phyloP scores from a whole-genome alignment of 1,140 invertebrate species.

The Polyergus mexicanus region DNA sequence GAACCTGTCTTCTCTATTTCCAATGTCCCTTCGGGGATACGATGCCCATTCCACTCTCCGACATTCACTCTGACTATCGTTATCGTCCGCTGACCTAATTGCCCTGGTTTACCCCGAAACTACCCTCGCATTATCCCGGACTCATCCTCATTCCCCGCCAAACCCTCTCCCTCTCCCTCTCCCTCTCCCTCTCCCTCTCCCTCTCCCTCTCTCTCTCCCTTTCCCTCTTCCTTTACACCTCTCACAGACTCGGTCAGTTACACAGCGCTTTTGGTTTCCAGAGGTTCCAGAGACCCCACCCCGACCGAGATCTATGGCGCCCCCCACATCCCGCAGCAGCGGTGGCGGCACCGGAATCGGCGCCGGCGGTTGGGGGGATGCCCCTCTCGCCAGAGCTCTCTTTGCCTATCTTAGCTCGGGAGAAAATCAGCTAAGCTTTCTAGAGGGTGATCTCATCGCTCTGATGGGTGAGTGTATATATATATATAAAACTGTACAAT shows the following conservation, averaged over 20 bases:
- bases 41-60: slow-evolving; percentile 4
- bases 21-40: background rate
- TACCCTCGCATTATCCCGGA: slow-evolving; percentile 43
- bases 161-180: no score
- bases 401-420: slow-evolving; percentile 96
- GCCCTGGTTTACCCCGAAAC: slow-evolving; percentile 42
- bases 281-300: slow-evolving; percentile 87
- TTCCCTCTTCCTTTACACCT: background rate
- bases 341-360: slow-evolving; percentile 76
- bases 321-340: slow-evolving; percentile 88
- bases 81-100: slow-evolving; percentile 56
- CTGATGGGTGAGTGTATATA: slow-evolving; percentile 89
- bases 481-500: no score
- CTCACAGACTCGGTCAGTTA: slow-evolving; percentile 29
- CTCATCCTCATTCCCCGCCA: slow-evolving; percentile 11
- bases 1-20: background rate
- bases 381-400: slow-evolving; percentile 92
- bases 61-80: background rate
- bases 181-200: no score
- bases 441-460: slow-evolving; percentile 95
- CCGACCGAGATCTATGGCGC: slow-evolving; percentile 91
- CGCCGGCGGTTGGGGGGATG: slow-evolving; percentile 84
- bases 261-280: slow-evolving; percentile 70
- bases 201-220: no score
- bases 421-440: slow-evolving; percentile 96